These are phyloP conservation scores for Paramacrobiotus metropolitanus DNA, from an alignment of 1,140 invertebrate species.

Conservation along the genomic window DNA sequence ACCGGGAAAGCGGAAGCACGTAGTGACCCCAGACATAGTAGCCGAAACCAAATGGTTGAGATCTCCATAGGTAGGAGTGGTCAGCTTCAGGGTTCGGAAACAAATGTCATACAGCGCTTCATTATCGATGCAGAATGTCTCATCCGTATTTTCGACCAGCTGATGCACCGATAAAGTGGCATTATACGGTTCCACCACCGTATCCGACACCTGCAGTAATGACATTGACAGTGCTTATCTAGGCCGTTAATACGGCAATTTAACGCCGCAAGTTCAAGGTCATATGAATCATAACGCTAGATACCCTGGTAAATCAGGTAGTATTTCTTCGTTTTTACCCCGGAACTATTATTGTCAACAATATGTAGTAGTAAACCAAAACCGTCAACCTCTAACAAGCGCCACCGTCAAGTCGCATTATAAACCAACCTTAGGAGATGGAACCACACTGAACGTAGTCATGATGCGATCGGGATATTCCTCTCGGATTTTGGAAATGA, in stretches of 20 bases:
- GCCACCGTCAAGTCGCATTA: conserved; percentile 12
- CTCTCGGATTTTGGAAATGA: conserved; percentile 19
- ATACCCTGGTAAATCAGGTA: too few relatives aligned
- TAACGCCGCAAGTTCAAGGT: too few relatives aligned
- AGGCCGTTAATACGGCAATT: too few relatives aligned
- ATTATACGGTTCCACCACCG: conserved; percentile 25
- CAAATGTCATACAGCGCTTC: conserved; percentile 22
- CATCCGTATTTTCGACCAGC: conserved; percentile 23
- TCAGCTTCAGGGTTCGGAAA: conserved; percentile 8
- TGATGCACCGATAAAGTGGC: conserved; percentile 24
- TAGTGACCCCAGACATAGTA: conserved; percentile 13
- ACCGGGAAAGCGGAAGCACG: conserved; percentile 14
- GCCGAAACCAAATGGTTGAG: conserved; percentile 12
- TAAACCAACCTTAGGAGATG: conserved; percentile 9
- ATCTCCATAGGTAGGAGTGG: conserved; percentile 10
- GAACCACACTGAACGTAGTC: conserved; percentile 9
- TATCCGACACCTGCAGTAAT: conserved; percentile 21
- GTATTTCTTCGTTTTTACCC: too few relatives aligned
- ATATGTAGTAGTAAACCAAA: too few relatives aligned
- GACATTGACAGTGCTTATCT: too few relatives aligned
- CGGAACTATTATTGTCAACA: too few relatives aligned
- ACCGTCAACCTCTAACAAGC: too few relatives aligned
- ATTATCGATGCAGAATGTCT: conserved; percentile 23
- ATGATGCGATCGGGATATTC: conserved; percentile 17
- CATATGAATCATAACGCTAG: too few relatives aligned